A percentile compares a stretch with the other conserved stretches of the same genome.
Conservation (phyloP, 1,140 invertebrate genomes). For the Theocolax elegans region DNA sequence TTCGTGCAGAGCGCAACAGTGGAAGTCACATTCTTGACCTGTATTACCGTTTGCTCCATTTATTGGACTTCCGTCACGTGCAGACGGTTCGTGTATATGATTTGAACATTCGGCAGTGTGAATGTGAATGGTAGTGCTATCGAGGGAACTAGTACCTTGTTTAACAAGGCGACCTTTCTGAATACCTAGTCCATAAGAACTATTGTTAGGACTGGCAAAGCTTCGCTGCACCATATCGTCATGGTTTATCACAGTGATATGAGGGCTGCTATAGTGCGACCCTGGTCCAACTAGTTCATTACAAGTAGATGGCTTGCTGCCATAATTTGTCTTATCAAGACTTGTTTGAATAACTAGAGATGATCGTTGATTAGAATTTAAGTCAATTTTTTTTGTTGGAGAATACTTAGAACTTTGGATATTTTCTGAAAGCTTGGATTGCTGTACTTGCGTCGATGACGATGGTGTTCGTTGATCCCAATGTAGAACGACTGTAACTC, state of each 20-base stretch:
- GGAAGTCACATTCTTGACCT: constrained; percentile 88
- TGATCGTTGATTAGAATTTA: constrained; percentile 66
- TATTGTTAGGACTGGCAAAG: constrained; percentile 61
- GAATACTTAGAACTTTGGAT: constrained; percentile 72
- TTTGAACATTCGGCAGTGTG: constrained; percentile 87
- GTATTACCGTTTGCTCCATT: constrained; percentile 70
- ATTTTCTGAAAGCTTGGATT: constrained; percentile 64
- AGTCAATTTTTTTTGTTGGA: constrained; percentile 71
- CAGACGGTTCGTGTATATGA: constrained; percentile 75
- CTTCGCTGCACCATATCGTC: constrained; percentile 73
- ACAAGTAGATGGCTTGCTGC: constrained; percentile 36
- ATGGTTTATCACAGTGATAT: constrained; percentile 92
- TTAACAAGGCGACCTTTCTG: constrained; percentile 69
- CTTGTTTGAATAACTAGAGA: constrained; percentile 82
- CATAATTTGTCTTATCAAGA: constrained; percentile 73
- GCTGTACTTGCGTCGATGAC: constrained; percentile 68
- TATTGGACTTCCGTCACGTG: constrained; percentile 69
- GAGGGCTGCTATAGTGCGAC: constrained; percentile 76
- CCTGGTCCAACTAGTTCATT: constrained; percentile 50
- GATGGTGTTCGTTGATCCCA: constrained; percentile 85
- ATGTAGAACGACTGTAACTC: constrained; percentile 92
- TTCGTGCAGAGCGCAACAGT: constrained; percentile 93
- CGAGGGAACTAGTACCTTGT: constrained; percentile 77
- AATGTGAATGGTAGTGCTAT: constrained; percentile 81
- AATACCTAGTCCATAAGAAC: constrained; percentile 63